Evolutionary conservation across 2,797 vertebrate genomes (phyloP).

Genomic region (Hafferia zeledoni): DNA sequence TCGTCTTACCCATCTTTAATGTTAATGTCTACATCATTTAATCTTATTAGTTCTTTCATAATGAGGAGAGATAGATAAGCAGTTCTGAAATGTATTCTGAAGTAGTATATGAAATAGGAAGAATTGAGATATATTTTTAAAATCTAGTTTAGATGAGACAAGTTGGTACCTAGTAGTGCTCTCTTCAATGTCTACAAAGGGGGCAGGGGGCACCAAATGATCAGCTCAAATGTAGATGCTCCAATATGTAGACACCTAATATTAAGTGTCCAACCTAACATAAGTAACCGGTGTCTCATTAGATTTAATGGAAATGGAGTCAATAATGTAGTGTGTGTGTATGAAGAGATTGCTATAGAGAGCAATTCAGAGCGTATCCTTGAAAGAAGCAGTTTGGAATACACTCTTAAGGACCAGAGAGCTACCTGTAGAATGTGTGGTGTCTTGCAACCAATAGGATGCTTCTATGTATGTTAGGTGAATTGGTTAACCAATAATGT

Average conservation of each 20-base stretch:
- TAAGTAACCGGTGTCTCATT: not conserved
- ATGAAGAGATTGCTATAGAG: no score
- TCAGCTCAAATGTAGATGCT: not conserved
- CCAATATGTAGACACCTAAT: not conserved
- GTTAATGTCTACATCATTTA: not conserved
- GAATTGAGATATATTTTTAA: not conserved
- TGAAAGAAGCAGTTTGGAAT: no score
- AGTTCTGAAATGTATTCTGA: not conserved
- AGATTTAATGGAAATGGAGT: not conserved
- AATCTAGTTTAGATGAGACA: not conserved
- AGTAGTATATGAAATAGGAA: not conserved
- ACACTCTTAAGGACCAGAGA: no score
- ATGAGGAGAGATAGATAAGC: not conserved
- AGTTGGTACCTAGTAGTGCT: not conserved
- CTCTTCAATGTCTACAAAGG: not conserved
- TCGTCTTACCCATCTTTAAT: not conserved
- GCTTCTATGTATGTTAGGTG: no score
- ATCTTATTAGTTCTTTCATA: not conserved
- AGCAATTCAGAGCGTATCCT: no score
- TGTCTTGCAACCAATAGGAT: no score
- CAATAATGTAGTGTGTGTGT: not conserved
- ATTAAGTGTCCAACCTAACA: not conserved
- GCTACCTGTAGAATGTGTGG: no score
- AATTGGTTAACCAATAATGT: no score
- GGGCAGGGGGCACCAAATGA: accelerated